These are phyloP conservation scores for Novumbra hubbsi DNA, from an alignment of 2,797 vertebrate species.

Conservation along the genomic window DNA sequence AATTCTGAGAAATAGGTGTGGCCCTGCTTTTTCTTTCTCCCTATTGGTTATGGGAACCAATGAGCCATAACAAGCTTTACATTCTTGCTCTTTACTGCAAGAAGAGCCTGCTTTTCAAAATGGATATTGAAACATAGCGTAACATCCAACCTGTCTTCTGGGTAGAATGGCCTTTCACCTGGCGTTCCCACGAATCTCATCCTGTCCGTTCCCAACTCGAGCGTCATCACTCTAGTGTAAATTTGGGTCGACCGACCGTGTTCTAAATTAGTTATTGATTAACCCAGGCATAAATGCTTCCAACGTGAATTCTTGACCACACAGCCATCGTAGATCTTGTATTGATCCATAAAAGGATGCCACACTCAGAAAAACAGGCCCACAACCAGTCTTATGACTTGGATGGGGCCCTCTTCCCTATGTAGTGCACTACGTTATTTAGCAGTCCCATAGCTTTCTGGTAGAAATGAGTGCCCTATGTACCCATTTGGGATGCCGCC, in stretches of 20 bases:
- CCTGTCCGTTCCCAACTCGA: not conserved
- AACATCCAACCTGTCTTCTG: not conserved
- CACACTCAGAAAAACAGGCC: conserved; percentile 62
- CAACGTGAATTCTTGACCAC: conserved; percentile 76
- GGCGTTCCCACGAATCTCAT: not conserved
- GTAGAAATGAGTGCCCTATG: no score
- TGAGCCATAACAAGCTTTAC: not conserved
- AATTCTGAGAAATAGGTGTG: no score
- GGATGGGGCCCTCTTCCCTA: not conserved
- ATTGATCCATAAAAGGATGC: conserved; percentile 64
- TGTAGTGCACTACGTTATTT: not conserved
- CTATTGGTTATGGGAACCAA: conserved; percentile 23
- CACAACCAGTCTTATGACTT: conserved; percentile 74
- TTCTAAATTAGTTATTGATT: conserved; percentile 82
- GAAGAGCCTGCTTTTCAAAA: not conserved
- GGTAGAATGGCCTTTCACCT: not conserved
- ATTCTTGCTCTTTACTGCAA: not conserved
- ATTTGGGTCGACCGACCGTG: conserved; percentile 73
- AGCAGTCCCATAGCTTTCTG: no score
- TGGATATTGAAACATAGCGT: not conserved
- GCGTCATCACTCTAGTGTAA: conserved; percentile 75
- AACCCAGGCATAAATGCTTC: conserved; percentile 76
- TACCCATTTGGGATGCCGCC: not conserved
- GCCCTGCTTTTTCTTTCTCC: conserved; percentile 18
- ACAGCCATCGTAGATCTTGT: conserved; percentile 73